Base-by-base conservation (phyloP, 2,113 vertebrate species). In the Amphiprion percula region DNA sequence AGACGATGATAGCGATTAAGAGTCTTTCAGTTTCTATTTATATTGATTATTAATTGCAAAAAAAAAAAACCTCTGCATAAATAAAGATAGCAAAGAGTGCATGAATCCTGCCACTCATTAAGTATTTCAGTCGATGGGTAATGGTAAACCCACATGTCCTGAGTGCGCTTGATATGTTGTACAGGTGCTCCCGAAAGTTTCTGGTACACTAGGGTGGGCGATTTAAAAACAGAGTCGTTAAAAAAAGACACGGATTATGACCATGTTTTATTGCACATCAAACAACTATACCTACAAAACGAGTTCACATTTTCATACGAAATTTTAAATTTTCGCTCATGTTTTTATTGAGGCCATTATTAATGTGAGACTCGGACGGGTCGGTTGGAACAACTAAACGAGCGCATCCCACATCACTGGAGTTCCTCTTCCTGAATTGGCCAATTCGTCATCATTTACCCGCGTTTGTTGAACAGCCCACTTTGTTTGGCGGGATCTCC, bases 401-500 rank as follows among this genome's bases (percentile, higher is more conserved):
- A 91, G 72, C 21, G 74, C 58, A 0, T 73, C 4, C 71, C 11
- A 0, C 0, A 8, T n/a, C 24, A 58, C 46, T 54, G 19, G 1
- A 0, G 1, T 5, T 56, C n/a, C 56, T 53, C 75, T 93, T 92
- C 87, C 83, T 47, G 83, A 0, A 2, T 60, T 46, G 4, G 24
- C 3, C 11, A 4, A 2, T 0, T 14, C 90, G 85, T 91, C 90
- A 88, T 24, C 17, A 1, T 84, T 88, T 85, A 82, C 89, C 85
- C 90, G 92, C 87, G 88, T 85, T 79, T 30, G 79, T 87, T 80
- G 71, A 88, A 90, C 77, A 65, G 2, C 47, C 49, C 65, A 16
- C 56, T 49, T 68, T 58, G 79, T 88, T 92, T 92, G 92, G 91
- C 92, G 90, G 89, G 86, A 84, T 52, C 10, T 15, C 0, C 3